Evolutionary conservation across 2,888 invertebrate species (phyloP), one percentile per base, ranked within the genome.

Genomic region (Agriopis aurantiaria): DNA sequence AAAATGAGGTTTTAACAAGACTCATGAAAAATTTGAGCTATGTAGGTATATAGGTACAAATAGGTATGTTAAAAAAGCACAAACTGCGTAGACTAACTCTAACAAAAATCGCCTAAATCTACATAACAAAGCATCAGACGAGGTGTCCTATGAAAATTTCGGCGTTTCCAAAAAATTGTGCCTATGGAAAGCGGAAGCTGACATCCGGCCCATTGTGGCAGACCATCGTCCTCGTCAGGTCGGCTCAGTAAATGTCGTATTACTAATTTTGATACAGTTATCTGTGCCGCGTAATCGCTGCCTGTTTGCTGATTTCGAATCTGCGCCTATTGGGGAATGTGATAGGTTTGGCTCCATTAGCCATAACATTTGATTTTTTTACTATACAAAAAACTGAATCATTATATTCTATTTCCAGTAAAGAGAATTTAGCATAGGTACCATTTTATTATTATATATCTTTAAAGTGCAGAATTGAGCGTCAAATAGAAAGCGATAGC

Each of bases 91-190:
- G 65, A 43, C 62, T 57, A 57, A 69, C 52, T 60, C 49, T 74
- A 75, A 73, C 77, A 79, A 82, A 78, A 41, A 75, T 78, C 77
- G 77, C 74, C 74, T 78, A 76, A 87, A 93, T 94, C 88, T 89
- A 83, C 92, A 93, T 93, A 79, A 93, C 91, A 93, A 94, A 88
- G 85, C 82, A 73, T 71, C 69, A 51, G 79, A 82, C 89, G 88
- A 88, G 84, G 84, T 82, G 84, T 80, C 83, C 89, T 90, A 89
- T 88, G 91, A 92, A 93, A 90, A 90, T 91, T 92, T 93, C 89
- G 91, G 91, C 88, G 90, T 89, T 93, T 91, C 91, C 91, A 93
- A 93, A 91, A 93, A 91, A 85, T 82, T 87, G 88, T 89, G 87
- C 82, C 88, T 87, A 88, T 89, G 88, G 86, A 89, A 90, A 91